phyloP scores from a whole-genome alignment of 2,113 vertebrate species.

The Channa maculata region DNA sequence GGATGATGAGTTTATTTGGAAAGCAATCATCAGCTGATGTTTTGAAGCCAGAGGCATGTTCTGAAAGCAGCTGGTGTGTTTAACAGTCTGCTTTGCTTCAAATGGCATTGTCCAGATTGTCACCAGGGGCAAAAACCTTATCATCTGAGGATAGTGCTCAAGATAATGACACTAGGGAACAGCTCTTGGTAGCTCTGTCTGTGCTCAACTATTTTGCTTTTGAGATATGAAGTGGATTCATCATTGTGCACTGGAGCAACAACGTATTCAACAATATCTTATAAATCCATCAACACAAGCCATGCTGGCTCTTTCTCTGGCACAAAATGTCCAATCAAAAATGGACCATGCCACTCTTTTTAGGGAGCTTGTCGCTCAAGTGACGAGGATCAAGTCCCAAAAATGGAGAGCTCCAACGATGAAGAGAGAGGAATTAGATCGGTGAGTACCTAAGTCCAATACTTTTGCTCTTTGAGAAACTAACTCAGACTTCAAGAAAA shows the following conservation, averaged over 20 bases:
- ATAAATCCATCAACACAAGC: neutral
- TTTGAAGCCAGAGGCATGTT: neutral
- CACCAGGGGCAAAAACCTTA: neutral
- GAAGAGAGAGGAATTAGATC: too few species aligned
- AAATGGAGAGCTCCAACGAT: too few species aligned
- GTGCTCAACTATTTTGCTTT: conserved; percentile 24
- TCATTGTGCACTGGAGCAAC: conserved; percentile 16
- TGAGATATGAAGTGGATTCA: conserved; percentile 13
- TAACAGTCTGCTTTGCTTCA: neutral
- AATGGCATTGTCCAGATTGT: neutral
- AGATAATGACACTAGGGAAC: neutral
- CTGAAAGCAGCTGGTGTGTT: conserved; percentile 24
- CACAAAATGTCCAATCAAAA: neutral
- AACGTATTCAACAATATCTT: conserved; percentile 18
- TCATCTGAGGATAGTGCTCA: neutral
- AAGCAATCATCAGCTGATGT: conserved; percentile 2
- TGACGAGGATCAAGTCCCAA: too few species aligned
- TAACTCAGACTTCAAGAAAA: too few species aligned
- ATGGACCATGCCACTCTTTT: neutral
- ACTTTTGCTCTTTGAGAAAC: too few species aligned
- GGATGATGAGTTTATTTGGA: conserved; percentile 11
- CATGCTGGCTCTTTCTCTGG: conserved; percentile 6
- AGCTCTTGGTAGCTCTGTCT: conserved; percentile 16
- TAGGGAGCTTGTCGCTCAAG: too few species aligned
- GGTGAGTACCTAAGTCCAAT: too few species aligned